Evolutionary conservation across 1,140 invertebrate genomes (phyloP).

Genomic region (Orchestia grillus): DNA sequence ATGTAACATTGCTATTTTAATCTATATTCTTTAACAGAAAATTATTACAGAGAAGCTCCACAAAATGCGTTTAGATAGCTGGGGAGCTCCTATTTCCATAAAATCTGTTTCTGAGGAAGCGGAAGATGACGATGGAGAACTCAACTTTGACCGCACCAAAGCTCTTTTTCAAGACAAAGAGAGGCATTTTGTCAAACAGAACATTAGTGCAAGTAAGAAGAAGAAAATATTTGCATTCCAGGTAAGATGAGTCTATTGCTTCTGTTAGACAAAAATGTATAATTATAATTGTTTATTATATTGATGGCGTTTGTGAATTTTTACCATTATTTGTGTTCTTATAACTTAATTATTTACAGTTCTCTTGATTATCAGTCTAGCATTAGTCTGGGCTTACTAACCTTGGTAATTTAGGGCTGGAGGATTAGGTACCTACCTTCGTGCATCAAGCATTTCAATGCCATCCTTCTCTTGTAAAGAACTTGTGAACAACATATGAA

Average conservation of each 20-base stretch:
- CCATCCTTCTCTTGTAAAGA: too few relatives aligned
- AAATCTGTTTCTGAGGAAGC: background rate
- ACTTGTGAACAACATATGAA: too few relatives aligned
- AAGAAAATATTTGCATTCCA: constrained; percentile 4
- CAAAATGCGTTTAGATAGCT: constrained; percentile 41
- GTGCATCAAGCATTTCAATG: too few relatives aligned
- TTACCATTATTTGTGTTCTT: background rate
- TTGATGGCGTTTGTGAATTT: background rate
- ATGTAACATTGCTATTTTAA: background rate
- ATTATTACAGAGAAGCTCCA: background rate
- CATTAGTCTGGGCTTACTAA: background rate
- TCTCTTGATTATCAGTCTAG: background rate
- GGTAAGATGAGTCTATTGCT: background rate
- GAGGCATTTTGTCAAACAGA: background rate
- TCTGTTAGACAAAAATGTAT: background rate
- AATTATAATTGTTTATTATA: background rate
- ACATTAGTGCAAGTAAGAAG: background rate
- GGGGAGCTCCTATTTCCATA: constrained; percentile 38
- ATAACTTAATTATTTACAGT: background rate
- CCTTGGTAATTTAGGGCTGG: too few relatives aligned
- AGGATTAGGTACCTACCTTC: too few relatives aligned
- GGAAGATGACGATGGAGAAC: background rate
- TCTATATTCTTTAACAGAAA: background rate
- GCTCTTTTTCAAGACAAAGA: background rate
- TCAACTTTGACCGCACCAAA: background rate